A percentile compares a stretch with the other conserved stretches of the same genome.
These are phyloP conservation scores for Drosophila dunni DNA, from an alignment of 1,140 invertebrate genomes.

Conservation along the genomic window DNA sequence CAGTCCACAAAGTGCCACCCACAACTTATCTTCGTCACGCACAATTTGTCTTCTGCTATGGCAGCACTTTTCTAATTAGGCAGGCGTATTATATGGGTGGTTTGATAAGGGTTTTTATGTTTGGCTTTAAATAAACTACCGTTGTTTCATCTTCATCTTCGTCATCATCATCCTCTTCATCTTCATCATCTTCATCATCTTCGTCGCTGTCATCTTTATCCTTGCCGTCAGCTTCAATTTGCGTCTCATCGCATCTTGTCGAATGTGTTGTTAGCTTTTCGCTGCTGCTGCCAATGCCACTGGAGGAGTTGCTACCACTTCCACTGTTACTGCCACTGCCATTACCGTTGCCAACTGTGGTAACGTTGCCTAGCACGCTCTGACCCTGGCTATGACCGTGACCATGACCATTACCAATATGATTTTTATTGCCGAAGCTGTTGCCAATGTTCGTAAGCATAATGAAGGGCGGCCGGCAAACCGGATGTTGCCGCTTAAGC, in stretches of 20 bases:
- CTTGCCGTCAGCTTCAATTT: constrained; percentile 16
- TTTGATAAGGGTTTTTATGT: constrained; percentile 15
- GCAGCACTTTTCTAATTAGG: constrained; percentile 62
- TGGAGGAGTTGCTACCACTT: constrained; percentile 38
- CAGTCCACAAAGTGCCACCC: background rate
- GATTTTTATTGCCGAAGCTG: constrained; percentile 39
- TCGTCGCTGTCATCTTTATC: constrained; percentile 38
- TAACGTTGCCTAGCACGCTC: constrained; percentile 17
- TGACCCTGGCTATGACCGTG: constrained; percentile 46
- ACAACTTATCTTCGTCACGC: constrained; percentile 52
- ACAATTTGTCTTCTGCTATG: constrained; percentile 63
- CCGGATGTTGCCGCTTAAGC: constrained; percentile 33
- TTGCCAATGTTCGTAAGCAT: constrained; percentile 61
- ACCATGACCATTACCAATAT: constrained; percentile 62
- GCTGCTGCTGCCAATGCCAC: constrained; percentile 44
- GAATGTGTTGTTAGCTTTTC: constrained; percentile 47
- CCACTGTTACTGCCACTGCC: constrained; percentile 3
- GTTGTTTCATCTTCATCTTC: constrained; percentile 65
- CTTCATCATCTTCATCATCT: constrained; percentile 44
- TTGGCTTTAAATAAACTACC: constrained; percentile 65
- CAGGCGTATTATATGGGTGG: background rate
- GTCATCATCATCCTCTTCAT: constrained; percentile 55
- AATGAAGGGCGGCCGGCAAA: constrained; percentile 46
- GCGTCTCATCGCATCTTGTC: constrained; percentile 46
- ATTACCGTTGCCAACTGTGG: background rate